phyloP scores from a whole-genome alignment of 1,140 invertebrate species.

The Protaetia brevitarsis region DNA sequence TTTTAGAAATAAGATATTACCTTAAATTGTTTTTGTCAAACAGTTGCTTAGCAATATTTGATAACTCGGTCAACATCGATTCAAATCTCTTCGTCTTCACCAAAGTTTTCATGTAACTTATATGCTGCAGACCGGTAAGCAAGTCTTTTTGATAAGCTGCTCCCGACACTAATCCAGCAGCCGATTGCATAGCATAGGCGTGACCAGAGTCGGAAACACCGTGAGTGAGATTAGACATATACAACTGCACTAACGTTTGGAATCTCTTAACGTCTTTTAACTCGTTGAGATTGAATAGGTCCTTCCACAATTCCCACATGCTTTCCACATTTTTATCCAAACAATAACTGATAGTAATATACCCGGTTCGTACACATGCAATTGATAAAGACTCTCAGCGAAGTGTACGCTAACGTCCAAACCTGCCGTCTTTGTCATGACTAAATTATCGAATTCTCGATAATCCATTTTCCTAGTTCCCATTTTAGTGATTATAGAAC shows the following conservation, averaged over 20 bases:
- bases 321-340: slow-evolving; percentile 75
- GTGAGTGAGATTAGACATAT: slow-evolving; percentile 72
- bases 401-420: slow-evolving; percentile 68
- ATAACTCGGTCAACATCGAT: slow-evolving; percentile 62
- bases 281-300: slow-evolving; percentile 70
- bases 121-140: slow-evolving; percentile 73
- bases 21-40: slow-evolving; percentile 66
- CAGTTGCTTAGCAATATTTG: slow-evolving; percentile 60
- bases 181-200: slow-evolving; percentile 78
- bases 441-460: slow-evolving; percentile 74
- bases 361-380: slow-evolving; percentile 69
- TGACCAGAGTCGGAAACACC: slow-evolving; percentile 83
- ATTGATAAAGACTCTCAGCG: slow-evolving; percentile 64
- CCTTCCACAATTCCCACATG: slow-evolving; percentile 80
- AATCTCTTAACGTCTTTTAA: slow-evolving; percentile 71
- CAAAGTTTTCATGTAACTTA: slow-evolving; percentile 74
- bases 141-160: slow-evolving; percentile 66
- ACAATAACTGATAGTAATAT: slow-evolving; percentile 77
- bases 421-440: slow-evolving; percentile 80
- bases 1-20: slow-evolving; percentile 42
- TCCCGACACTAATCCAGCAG: slow-evolving; percentile 68
- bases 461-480: slow-evolving; percentile 79
- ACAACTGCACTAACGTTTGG: slow-evolving; percentile 76
- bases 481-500: slow-evolving; percentile 76
- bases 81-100: slow-evolving; percentile 64